A percentile compares a stretch with the other conserved stretches of the same genome.
Conservation (phyloP, 2,888 invertebrate genomes). For the Panzeria rudis region DNA sequence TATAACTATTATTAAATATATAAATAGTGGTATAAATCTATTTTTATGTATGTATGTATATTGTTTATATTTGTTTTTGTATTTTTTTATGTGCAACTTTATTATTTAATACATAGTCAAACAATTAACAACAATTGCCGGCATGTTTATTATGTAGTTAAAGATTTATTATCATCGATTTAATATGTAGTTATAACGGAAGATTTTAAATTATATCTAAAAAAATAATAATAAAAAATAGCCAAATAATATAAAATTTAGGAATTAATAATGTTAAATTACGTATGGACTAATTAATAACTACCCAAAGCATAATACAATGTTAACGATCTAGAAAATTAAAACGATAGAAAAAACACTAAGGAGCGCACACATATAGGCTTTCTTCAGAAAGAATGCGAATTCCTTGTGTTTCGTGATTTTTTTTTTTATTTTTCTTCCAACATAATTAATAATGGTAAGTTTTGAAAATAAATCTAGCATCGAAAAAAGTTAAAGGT, state of each 20-base stretch:
- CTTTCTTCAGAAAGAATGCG: no score
- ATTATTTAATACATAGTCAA: slow-evolving; percentile 54
- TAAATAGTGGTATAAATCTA: slow-evolving; percentile 46
- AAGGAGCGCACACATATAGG: background rate
- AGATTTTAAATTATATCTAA: slow-evolving; percentile 57
- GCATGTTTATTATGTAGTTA: slow-evolving; percentile 37
- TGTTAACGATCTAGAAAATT: slow-evolving; percentile 37
- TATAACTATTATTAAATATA: slow-evolving; percentile 62
- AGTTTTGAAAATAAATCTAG: slow-evolving; percentile 59
- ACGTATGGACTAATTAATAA: slow-evolving; percentile 61
- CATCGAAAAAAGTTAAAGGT: slow-evolving; percentile 46
- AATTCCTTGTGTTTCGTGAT: background rate
- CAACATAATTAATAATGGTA: slow-evolving; percentile 13
- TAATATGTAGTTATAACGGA: slow-evolving; percentile 63
- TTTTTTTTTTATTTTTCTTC: slow-evolving; percentile 11
- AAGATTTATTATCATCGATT: slow-evolving; percentile 50
- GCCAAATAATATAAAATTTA: slow-evolving; percentile 59
- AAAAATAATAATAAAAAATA: slow-evolving; percentile 53
- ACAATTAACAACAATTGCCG: slow-evolving; percentile 60
- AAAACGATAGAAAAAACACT: slow-evolving; percentile 7
- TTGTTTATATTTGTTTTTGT: slow-evolving; percentile 35
- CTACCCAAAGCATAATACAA: slow-evolving; percentile 67
- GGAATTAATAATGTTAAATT: slow-evolving; percentile 58
- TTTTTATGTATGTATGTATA: slow-evolving; percentile 22
- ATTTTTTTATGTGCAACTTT: slow-evolving; percentile 48